These are phyloP conservation scores for Cheirogaleus major DNA, from an alignment of 2,797 vertebrate genomes.

Conservation along the genomic window DNA sequence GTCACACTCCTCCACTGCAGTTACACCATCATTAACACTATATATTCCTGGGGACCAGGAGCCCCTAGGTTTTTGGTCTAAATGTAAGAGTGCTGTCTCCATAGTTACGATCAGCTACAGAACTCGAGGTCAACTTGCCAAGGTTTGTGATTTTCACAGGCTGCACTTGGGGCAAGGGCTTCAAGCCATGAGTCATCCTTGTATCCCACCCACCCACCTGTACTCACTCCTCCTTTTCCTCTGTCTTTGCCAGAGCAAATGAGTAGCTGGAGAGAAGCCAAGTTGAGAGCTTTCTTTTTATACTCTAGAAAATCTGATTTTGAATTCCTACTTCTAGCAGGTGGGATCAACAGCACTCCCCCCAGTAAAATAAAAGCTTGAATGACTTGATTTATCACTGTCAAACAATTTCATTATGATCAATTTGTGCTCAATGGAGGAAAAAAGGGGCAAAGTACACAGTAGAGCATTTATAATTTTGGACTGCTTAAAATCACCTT, in stretches of 20 bases:
- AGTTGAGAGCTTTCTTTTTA: not conserved
- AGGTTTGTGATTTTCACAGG: not conserved
- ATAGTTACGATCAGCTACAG: not conserved
- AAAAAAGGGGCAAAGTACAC: not conserved
- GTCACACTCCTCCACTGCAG: not conserved
- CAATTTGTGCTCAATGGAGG: constrained; percentile 61
- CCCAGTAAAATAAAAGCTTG: constrained; percentile 46
- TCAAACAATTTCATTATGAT: constrained; percentile 53
- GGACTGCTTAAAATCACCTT: constrained; percentile 23
- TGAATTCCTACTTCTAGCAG: not conserved
- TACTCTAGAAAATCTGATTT: constrained; percentile 25
- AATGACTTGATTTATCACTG: constrained; percentile 66
- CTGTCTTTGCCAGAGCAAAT: not conserved
- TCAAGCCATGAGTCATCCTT: not conserved
- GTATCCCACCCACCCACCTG: not conserved
- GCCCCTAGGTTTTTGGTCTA: not conserved
- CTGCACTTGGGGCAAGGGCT: not conserved
- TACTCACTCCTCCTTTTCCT: not conserved
- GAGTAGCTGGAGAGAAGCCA: not conserved
- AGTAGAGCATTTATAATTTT: constrained; percentile 24
- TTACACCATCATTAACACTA: not conserved
- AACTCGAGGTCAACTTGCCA: not conserved
- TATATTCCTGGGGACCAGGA: not conserved
- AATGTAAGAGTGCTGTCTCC: not conserved
- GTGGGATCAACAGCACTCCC: rapidly evolving